Conservation (phyloP, 1,140 invertebrate genomes). For the Drosophila ficusphila region DNA sequence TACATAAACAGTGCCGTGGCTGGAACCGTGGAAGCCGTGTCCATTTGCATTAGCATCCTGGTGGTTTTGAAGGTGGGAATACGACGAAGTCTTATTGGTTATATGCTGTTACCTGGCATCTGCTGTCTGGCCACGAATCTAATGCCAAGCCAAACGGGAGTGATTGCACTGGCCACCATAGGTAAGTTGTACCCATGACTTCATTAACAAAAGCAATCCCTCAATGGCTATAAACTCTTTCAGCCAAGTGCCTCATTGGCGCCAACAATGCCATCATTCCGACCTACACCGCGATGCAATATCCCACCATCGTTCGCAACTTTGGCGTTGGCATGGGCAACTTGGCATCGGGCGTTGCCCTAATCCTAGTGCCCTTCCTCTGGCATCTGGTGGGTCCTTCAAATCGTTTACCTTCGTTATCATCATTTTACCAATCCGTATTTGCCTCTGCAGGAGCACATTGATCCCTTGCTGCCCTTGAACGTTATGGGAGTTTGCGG, state of each 20-base stretch:
- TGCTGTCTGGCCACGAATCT: conserved; percentile 87
- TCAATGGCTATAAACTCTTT: background rate
- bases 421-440: background rate
- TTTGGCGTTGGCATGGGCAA: conserved; percentile 90
- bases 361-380: conserved; percentile 89
- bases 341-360: conserved; percentile 88
- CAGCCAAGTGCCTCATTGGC: conserved; percentile 88
- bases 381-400: conserved; percentile 88
- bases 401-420: background rate
- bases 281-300: conserved; percentile 89
- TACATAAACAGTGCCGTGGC: conserved; percentile 88
- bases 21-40: conserved; percentile 88
- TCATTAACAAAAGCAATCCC: background rate
- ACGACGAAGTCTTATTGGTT: conserved; percentile 87
- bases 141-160: conserved; percentile 83
- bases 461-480: conserved; percentile 87
- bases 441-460: conserved; percentile 57
- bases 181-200: conserved; percentile 50
- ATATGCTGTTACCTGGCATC: conserved; percentile 87
- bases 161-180: conserved; percentile 86
- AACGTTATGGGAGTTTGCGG: conserved; percentile 87
- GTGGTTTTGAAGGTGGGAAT: conserved; percentile 88
- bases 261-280: conserved; percentile 89
- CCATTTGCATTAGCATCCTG: conserved; percentile 88
- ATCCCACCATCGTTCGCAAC: conserved; percentile 89